Conservation (phyloP, 1,140 invertebrate species). For the Mylabris phalerata region DNA sequence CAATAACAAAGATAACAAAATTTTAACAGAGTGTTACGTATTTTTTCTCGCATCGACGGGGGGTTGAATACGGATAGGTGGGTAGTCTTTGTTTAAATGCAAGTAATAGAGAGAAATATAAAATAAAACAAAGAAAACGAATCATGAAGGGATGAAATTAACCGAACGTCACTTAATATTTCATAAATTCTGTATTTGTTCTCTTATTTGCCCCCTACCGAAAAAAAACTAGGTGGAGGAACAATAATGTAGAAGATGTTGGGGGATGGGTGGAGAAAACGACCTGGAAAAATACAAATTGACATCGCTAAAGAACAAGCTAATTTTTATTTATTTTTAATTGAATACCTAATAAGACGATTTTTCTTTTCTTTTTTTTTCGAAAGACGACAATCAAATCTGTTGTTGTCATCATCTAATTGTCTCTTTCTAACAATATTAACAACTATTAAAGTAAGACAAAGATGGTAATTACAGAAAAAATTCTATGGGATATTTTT, state of each 20-base stretch:
- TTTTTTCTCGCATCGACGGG: too few relatives aligned
- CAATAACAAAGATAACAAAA: too few relatives aligned
- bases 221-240: too few relatives aligned
- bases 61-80: too few relatives aligned
- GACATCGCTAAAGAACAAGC: conserved; percentile 20
- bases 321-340: conserved; percentile 24
- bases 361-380: neutral
- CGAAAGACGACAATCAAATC: too few relatives aligned
- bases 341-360: conserved; percentile 23
- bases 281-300: conserved; percentile 23
- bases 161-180: conserved; percentile 25
- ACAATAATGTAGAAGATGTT: too few relatives aligned
- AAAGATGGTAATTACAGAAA: neutral
- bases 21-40: too few relatives aligned
- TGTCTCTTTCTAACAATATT: too few relatives aligned
- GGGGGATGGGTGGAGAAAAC: conserved; percentile 1
- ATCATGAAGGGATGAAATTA: conserved; percentile 10
- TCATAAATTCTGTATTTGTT: conserved; percentile 27
- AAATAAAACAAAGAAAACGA: too few relatives aligned
- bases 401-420: neutral
- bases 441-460: too few relatives aligned
- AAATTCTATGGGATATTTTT: conserved; percentile 9
- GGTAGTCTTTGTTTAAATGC: too few relatives aligned
- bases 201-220: conserved; percentile 3
- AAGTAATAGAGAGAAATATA: too few relatives aligned